Conservation (phyloP, 53 echinoderm and acorn worm species). For the Paelopatides confundens region DNA sequence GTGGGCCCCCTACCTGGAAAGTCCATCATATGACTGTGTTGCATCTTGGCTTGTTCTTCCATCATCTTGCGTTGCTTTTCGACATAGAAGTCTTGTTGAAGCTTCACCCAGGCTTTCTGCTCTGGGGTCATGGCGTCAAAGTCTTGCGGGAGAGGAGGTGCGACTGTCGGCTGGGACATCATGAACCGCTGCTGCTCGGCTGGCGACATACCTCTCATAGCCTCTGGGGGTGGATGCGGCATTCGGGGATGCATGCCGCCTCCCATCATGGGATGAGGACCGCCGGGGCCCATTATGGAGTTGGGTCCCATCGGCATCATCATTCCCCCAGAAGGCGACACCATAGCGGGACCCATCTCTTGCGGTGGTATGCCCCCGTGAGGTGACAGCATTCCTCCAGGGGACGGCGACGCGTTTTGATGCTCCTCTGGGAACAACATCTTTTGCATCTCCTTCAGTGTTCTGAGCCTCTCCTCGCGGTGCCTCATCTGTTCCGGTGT, state of each 20-base stretch:
- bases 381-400: slow-evolving; percentile 86
- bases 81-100: slow-evolving; percentile 95
- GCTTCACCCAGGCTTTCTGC: slow-evolving; percentile 93
- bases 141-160: slow-evolving; percentile 82
- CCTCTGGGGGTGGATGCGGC: slow-evolving; percentile 62
- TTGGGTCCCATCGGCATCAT: slow-evolving; percentile 80
- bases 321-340: slow-evolving; percentile 76
- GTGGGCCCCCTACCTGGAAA: slow-evolving; percentile 70
- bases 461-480: slow-evolving; percentile 82
- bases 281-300: slow-evolving; percentile 86
- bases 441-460: slow-evolving; percentile 95
- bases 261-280: slow-evolving; percentile 74
- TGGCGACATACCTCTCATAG: slow-evolving; percentile 76
- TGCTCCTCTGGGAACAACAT: slow-evolving; percentile 95
- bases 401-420: slow-evolving; percentile 79
- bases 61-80: slow-evolving; percentile 88
- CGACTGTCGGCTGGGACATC: slow-evolving; percentile 80
- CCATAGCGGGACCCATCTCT: slow-evolving; percentile 59
- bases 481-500: slow-evolving; percentile 94
- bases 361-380: slow-evolving; percentile 65
- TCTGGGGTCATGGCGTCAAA: slow-evolving; percentile 91
- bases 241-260: slow-evolving; percentile 59
- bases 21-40: slow-evolving; percentile 68
- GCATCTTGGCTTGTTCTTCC: slow-evolving; percentile 81
- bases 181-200: slow-evolving; percentile 79